phyloP scores from a whole-genome alignment of 2,113 vertebrate genomes.

The Naja naja region DNA sequence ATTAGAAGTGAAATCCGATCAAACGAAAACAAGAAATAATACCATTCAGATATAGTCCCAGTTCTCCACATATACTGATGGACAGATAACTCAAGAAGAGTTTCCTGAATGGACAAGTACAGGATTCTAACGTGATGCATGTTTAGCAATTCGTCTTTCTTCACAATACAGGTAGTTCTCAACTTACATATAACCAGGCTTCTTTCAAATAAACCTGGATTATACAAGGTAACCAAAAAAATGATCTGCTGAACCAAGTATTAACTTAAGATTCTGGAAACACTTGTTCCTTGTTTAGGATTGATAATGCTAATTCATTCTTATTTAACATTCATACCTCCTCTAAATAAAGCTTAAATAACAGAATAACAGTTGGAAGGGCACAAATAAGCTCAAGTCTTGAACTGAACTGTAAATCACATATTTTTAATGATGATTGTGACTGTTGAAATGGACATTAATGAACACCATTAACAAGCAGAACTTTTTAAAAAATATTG shows the following conservation, averaged over 20 bases:
- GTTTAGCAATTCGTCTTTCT: background rate
- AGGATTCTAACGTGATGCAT: background rate
- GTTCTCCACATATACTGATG: background rate
- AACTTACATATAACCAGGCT: no score
- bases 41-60: background rate
- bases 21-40: background rate
- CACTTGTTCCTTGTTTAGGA: background rate
- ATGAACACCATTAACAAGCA: conserved; percentile 14
- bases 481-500: background rate
- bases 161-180: background rate
- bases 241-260: background rate
- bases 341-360: background rate
- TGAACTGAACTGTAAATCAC: background rate
- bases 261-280: background rate
- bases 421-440: background rate
- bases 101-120: background rate
- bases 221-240: background rate
- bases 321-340: background rate
- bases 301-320: background rate
- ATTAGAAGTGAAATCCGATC: background rate
- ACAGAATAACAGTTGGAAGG: background rate
- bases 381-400: background rate
- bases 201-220: no score
- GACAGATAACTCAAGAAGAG: background rate
- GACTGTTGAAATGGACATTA: background rate